Percentiles rank a stretch among this genome's conserved stretches.
Evolutionary conservation across 2,797 vertebrate genomes (phyloP).

Genomic region (Bovichtus diacanthus): DNA sequence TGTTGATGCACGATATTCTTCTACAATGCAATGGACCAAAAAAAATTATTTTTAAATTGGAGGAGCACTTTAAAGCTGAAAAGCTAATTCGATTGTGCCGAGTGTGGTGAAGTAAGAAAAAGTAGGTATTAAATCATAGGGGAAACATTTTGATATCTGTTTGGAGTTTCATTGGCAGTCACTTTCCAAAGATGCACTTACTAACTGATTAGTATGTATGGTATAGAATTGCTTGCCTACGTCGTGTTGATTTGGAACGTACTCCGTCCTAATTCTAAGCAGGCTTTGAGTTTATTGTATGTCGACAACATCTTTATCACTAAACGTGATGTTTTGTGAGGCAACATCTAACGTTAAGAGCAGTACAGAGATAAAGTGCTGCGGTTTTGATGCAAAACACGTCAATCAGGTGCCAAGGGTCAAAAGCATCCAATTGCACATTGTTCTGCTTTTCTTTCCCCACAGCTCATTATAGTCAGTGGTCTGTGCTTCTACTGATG

Average conservation of each 20-base stretch:
- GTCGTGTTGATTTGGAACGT: not conserved
- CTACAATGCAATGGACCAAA: too few relatives aligned
- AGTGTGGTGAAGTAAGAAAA: not conserved
- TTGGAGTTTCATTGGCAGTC: not conserved
- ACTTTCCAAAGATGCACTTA: slow-evolving; percentile 1
- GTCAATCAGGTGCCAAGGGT: not conserved
- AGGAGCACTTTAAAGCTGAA: not conserved
- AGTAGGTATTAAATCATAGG: not conserved
- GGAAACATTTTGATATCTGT: not conserved
- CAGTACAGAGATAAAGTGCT: not conserved
- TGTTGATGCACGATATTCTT: not conserved
- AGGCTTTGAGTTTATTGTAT: not conserved
- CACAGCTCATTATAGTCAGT: not conserved
- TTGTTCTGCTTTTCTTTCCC: not conserved
- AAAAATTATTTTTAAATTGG: too few relatives aligned
- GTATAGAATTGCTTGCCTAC: not conserved
- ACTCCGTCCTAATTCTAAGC: not conserved
- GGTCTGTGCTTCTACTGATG: not conserved
- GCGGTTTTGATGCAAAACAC: not conserved
- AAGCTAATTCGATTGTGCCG: not conserved
- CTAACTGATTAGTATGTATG: not conserved
- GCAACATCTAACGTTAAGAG: not conserved
- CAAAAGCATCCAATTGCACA: slow-evolving; percentile 5
- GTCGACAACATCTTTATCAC: not conserved
- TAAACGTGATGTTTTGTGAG: slow-evolving; percentile 3